A percentile compares a stretch with the other conserved stretches of the same genome.
phyloP scores from a whole-genome alignment of 2,888 invertebrate species.

The Eupithecia exiguata region DNA sequence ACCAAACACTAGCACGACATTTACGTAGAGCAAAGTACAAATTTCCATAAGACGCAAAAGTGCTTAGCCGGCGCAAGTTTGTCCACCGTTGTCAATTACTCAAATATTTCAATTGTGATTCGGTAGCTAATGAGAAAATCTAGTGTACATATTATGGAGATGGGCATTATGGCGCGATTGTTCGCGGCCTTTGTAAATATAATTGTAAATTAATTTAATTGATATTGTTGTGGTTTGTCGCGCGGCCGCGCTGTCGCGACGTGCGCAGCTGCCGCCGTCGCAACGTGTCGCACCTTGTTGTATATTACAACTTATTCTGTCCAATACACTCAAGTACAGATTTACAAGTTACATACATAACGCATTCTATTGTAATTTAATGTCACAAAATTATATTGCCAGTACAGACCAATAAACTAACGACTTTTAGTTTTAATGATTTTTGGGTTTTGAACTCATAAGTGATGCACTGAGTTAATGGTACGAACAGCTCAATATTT shows the following conservation, averaged over 20 bases:
- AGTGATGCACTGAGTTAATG: constrained; percentile 68
- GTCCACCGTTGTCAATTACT: constrained; percentile 84
- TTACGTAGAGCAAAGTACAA: constrained; percentile 81
- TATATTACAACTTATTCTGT: constrained; percentile 76
- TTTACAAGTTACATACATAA: constrained; percentile 75
- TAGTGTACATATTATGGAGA: constrained; percentile 82
- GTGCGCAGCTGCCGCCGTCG: constrained; percentile 27
- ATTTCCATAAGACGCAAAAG: constrained; percentile 80
- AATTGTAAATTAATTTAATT: constrained; percentile 81
- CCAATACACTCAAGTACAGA: constrained; percentile 78
- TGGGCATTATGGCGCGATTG: constrained; percentile 80
- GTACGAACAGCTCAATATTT: constrained; percentile 72
- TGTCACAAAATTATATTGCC: constrained; percentile 80
- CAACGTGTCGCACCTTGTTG: constrained; percentile 54
- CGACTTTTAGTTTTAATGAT: constrained; percentile 67
- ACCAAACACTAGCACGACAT: constrained; percentile 81
- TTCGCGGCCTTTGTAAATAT: constrained; percentile 79
- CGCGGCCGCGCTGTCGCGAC: constrained; percentile 41
- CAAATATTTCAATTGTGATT: constrained; percentile 83
- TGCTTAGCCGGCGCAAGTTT: constrained; percentile 77
- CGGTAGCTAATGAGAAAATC: constrained; percentile 83
- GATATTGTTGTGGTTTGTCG: constrained; percentile 66
- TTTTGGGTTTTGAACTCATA: constrained; percentile 73
- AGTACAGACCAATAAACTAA: constrained; percentile 74
- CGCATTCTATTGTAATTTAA: constrained; percentile 70